phyloP scores from a whole-genome alignment of 1,140 invertebrate genomes.

The Ceratina calcarata region DNA sequence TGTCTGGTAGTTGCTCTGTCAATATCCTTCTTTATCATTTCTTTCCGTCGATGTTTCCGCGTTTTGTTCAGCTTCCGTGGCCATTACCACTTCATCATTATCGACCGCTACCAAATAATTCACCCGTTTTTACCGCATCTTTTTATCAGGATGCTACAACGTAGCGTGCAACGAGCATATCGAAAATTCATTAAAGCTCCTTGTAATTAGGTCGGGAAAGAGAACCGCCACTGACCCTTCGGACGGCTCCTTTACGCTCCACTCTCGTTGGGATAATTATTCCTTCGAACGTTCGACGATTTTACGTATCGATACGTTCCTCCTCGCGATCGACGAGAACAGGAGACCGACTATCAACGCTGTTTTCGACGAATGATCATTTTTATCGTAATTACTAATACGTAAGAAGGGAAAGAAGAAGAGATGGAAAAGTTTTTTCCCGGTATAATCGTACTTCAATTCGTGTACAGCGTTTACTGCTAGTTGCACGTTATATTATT shows the following conservation, averaged over 20 bases:
- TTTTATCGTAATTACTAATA: background rate
- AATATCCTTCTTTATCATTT: conserved; percentile 27
- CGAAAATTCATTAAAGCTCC: conserved; percentile 40
- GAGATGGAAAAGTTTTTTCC: background rate
- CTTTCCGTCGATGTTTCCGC: background rate
- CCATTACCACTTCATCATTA: background rate
- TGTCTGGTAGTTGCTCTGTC: conserved; percentile 49
- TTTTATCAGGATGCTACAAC: background rate
- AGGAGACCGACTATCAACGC: background rate
- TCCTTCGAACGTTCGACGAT: conserved; percentile 19
- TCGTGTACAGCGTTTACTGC: background rate
- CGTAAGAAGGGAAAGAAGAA: background rate
- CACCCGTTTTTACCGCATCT: conserved; percentile 14
- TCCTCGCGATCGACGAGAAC: background rate
- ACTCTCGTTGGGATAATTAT: conserved; percentile 24
- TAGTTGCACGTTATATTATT: conserved; percentile 67
- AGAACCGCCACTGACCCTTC: conserved; percentile 32
- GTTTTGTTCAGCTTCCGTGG: background rate
- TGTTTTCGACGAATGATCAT: background rate
- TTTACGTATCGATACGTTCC: conserved; percentile 32
- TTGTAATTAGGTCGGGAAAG: conserved; percentile 41
- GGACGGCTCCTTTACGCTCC: conserved; percentile 9
- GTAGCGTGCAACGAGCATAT: conserved; percentile 10
- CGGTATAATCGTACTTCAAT: conserved; percentile 13
- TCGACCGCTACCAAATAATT: conserved; percentile 29